Evolutionary conservation across 2,888 invertebrate genomes (phyloP).

Genomic region (Malthinus flaveolus): DNA sequence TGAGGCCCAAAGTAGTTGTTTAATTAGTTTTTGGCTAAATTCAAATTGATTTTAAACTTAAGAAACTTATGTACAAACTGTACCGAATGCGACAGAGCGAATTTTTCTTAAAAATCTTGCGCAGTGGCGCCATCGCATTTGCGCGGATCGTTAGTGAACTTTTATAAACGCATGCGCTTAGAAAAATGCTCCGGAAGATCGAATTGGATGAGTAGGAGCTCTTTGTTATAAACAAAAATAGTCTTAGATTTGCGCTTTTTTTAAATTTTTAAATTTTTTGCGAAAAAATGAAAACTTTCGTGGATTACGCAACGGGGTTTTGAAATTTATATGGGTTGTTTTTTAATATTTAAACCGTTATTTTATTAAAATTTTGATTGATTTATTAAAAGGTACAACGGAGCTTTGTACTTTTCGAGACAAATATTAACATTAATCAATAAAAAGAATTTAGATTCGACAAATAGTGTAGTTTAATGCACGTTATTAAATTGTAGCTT

Average conservation of each 20-base stretch:
- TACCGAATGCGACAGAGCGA: conserved; percentile 54
- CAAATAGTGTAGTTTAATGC: no score
- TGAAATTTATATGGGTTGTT: not conserved
- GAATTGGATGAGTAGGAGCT: conserved; percentile 13
- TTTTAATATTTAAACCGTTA: not conserved
- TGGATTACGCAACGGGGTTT: no score
- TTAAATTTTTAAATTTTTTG: no score
- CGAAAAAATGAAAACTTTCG: no score
- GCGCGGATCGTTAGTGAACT: conserved; percentile 55
- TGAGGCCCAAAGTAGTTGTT: no score
- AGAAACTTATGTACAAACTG: conserved; percentile 49
- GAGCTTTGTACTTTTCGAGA: not conserved
- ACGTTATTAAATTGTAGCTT: no score
- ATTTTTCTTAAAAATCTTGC: conserved; percentile 56
- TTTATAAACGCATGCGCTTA: conserved; percentile 47
- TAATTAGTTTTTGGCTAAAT: no score
- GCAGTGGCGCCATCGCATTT: conserved; percentile 50
- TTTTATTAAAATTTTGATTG: not conserved
- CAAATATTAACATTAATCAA: no score
- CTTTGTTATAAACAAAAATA: conserved; percentile 3
- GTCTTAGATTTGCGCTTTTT: no score
- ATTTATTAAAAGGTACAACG: no score
- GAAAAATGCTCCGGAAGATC: conserved; percentile 5
- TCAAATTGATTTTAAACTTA: conserved; percentile 2
- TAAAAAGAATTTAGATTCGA: no score